Conservation (phyloP, 2,888 invertebrate species). For the Eristalinus sepulchralis region DNA sequence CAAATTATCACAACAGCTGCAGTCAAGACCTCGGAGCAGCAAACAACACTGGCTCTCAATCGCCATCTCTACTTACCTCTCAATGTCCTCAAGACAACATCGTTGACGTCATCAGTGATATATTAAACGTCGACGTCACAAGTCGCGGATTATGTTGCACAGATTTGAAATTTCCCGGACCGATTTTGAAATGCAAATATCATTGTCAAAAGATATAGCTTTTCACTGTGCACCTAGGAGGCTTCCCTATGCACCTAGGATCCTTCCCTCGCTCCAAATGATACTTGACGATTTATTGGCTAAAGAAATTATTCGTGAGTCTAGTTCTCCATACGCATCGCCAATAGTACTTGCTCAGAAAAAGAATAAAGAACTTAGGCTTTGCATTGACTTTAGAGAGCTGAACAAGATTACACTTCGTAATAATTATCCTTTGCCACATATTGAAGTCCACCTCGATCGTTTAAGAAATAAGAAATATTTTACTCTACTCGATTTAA, state of each 20-base stretch:
- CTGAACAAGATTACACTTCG: neutral
- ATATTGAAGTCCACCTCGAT: neutral
- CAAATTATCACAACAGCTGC: neutral
- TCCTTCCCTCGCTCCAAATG: neutral
- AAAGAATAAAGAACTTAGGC: neutral
- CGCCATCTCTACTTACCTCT: neutral
- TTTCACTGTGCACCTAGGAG: constrained; percentile 25
- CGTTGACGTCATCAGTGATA: too few species aligned
- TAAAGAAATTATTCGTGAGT: neutral
- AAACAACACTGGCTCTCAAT: neutral
- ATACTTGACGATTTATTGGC: neutral
- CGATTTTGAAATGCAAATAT: constrained; percentile 3
- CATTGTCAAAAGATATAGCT: constrained; percentile 2
- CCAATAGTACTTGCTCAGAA: neutral
- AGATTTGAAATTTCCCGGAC: neutral
- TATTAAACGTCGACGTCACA: too few species aligned
- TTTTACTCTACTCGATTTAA: neutral
- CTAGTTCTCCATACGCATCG: too few species aligned
- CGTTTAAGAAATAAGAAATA: neutral
- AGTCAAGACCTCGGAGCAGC: neutral
- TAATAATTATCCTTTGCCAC: neutral
- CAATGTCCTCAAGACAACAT: too few species aligned
- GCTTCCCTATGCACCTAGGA: constrained; percentile 15
- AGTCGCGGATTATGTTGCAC: too few species aligned
- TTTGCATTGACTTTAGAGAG: neutral